Evolutionary conservation across 2,113 vertebrate genomes (phyloP).

Genomic region (Isichthys henryi): DNA sequence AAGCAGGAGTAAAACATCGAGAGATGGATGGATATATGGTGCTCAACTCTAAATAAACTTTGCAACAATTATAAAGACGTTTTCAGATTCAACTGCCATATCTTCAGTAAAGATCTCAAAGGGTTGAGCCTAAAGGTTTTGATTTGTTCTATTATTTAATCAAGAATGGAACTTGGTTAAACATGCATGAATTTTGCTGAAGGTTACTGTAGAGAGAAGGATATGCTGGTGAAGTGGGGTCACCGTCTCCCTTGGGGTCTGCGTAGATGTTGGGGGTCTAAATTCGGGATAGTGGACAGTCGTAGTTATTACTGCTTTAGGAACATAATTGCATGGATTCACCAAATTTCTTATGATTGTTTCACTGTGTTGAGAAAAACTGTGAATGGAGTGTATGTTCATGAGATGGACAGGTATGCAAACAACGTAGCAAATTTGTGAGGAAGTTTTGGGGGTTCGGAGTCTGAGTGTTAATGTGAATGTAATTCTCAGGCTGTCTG

Average conservation of each 20-base stretch:
- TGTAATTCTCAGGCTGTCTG: not conserved
- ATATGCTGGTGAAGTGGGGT: not conserved
- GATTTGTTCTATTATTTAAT: not conserved
- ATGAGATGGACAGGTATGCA: not conserved
- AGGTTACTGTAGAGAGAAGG: not conserved
- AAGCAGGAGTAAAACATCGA: not conserved
- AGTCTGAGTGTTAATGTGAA: not conserved
- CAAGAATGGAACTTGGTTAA: not conserved
- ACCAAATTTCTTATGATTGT: not conserved
- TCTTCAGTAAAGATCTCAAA: not conserved
- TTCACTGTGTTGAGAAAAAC: not conserved
- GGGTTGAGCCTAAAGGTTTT: not conserved
- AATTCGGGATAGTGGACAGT: not conserved
- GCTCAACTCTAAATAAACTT: not conserved
- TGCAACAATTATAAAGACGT: not conserved
- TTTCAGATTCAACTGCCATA: not conserved
- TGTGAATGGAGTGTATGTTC: not conserved
- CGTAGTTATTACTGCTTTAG: not conserved
- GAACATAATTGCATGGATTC: not conserved
- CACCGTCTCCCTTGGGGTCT: not conserved
- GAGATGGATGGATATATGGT: not conserved
- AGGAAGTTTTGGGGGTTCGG: not conserved
- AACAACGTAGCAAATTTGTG: not conserved
- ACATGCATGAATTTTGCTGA: not conserved
- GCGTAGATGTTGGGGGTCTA: not conserved